phyloP scores from a whole-genome alignment of 2,888 invertebrate species.

The Conistra vaccinii region DNA sequence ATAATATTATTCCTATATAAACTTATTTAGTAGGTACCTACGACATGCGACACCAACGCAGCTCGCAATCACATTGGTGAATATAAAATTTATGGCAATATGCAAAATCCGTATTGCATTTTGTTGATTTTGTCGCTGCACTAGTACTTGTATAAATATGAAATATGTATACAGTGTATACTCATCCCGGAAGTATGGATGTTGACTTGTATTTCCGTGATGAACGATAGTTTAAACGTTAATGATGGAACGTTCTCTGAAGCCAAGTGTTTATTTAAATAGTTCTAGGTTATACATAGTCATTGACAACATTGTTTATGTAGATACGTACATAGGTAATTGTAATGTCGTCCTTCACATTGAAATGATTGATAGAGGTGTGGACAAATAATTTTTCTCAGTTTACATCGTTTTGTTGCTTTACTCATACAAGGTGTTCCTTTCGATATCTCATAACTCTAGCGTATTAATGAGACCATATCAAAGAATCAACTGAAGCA shows the following conservation, averaged over 20 bases:
- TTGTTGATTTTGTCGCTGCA: conserved; percentile 26
- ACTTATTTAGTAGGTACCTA: neutral
- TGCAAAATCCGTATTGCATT: conserved; percentile 13
- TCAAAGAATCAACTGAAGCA: too few relatives aligned
- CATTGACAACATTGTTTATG: neutral
- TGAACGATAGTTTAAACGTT: neutral
- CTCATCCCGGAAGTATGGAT: conserved; percentile 23
- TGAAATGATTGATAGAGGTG: neutral
- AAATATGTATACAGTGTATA: neutral
- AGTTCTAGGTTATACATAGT: neutral
- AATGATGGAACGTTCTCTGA: neutral
- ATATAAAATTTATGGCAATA: neutral
- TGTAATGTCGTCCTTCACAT: neutral
- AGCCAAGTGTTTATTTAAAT: neutral
- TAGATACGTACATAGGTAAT: neutral
- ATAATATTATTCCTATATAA: neutral
- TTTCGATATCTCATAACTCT: too few relatives aligned
- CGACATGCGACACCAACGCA: too few relatives aligned
- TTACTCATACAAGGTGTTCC: too few relatives aligned
- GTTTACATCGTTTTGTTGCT: neutral
- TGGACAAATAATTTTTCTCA: neutral
- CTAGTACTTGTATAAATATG: neutral
- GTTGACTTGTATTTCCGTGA: conserved; percentile 11
- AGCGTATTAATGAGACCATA: too few relatives aligned
- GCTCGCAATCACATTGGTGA: neutral